Evolutionary conservation across 2,888 invertebrate species (phyloP), one percentile per base, ranked within the genome.

Genomic region (Blera fallax): DNA sequence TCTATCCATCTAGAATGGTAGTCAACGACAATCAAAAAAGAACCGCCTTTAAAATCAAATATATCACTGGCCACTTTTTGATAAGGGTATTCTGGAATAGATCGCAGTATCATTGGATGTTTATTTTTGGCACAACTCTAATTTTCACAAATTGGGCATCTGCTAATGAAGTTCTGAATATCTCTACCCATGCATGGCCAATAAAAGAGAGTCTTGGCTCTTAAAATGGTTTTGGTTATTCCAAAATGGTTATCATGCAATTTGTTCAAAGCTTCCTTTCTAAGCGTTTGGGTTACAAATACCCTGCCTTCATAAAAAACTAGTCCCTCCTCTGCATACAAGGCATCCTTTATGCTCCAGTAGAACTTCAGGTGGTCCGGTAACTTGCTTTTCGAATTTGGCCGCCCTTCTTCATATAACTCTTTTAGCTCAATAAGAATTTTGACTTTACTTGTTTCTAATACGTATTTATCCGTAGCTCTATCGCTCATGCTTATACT

Each of bases 1-100:
- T 73, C 60, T 4, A 62, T 24, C 73, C 60, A 73, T 27, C 43
- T 60, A 14, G 73, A 62, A 24, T 64, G 56, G 10, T 69, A 78
- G 27, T 58, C 52, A 27, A 72, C 37, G 1, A 69, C 52, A 32
- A 69, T 8, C 6, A 69, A 40, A 16, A 16, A 73, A 1, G 48
- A 34, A 10, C 52, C 24, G 5, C 34, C n/a, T 48, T 27, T 40
- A 16, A 67, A 76, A 29, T 76, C 58, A 7, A 76, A 65, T 6
- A 76, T 76, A 14, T 76, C 67, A 18, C 65, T 24, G 24, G 37
- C 62, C 43, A 76, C 45, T 60, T 52, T 60, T 29, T 58, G 54
- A 45, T 70, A 50, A 14, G 60, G 32, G 69, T 54, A 58, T 50
- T 69, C 32, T 27, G 67, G 62, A 16, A 50, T 52, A 24, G 37